Base-by-base conservation (phyloP, 2,797 vertebrate species). In the Todus mexicanus region DNA sequence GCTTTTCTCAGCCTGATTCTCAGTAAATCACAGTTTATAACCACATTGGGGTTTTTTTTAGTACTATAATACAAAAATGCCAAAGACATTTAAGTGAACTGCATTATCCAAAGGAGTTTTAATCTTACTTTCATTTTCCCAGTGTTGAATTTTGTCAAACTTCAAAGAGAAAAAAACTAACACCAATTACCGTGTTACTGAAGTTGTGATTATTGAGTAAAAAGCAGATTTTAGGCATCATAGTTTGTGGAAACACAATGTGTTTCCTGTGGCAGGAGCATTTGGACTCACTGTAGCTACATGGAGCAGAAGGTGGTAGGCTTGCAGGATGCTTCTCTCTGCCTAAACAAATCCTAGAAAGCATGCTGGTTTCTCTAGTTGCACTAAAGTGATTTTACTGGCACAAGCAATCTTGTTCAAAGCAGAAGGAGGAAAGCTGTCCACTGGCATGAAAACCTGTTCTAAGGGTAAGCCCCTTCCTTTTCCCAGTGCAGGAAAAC, bases 381-480 rank as follows among this genome's bases (percentile, higher is more conserved):
- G 0, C 0, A 0, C 23, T 31, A 2, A 51, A 45, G 40, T 42
- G 63, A 74, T 82, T 91, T 73, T 71, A 64, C 11, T 60, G 64
- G 45, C 38, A 21, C 27, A 22, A 56, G 56, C 21, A 74, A 82
- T 74, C n/a, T 71, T 42, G 50, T 84, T 72, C 0, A 0, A 87
- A 65, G 61, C 54, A 45, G 65, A 59, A 33, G 14, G 54, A 74
- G 33, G 10, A 82, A 75, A 17, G 33, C 48, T 74, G 40, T 43
- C 51, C 37, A 22, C 10, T 68, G 77, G 40, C 9, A 0, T 78
- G 50, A 71, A 91, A 93, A 66, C 17, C 50, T 59, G 75, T 53
- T 35, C 13, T 40, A 70, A 65, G 23, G 40, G 22, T 14, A 3
- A 16, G 4, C 7, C 6, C 25, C 19, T 50, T 73, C 54, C 35